phyloP scores from a whole-genome alignment of 1,140 invertebrate genomes.

The Mercenaria mercenaria region DNA sequence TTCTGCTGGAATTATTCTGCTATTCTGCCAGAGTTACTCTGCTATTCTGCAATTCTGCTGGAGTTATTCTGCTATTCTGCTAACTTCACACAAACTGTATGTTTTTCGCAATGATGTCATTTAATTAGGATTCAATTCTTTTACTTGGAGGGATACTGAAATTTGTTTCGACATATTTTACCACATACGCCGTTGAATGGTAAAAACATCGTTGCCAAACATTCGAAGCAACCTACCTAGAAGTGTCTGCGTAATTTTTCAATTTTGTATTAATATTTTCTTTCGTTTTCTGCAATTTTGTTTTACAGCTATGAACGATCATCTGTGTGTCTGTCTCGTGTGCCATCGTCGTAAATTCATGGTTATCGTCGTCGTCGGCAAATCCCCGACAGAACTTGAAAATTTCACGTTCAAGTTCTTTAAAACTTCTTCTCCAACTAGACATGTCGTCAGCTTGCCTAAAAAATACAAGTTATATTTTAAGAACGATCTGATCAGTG shows the following conservation, averaged over 20 bases:
- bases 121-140: no score
- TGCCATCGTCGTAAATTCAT: neutral
- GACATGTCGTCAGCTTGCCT: conserved; percentile 57
- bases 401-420: conserved; percentile 59
- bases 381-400: conserved; percentile 35
- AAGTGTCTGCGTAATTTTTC: neutral
- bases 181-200: no score
- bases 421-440: conserved; percentile 39
- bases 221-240: conserved; percentile 26
- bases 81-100: no score
- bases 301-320: conserved; percentile 20
- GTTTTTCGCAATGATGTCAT: no score
- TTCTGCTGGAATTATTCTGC: no score
- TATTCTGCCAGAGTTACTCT: no score
- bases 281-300: conserved; percentile 63
- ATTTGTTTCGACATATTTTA: no score
- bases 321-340: conserved; percentile 16
- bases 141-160: no score
- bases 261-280: conserved; percentile 54
- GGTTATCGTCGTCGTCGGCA: neutral
- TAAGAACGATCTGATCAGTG: no score
- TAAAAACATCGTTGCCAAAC: no score
- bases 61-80: no score
- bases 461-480: neutral
- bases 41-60: no score